These are phyloP conservation scores for Microtus agrestis DNA, from an alignment of 2,797 vertebrate genomes.

Conservation along the genomic window DNA sequence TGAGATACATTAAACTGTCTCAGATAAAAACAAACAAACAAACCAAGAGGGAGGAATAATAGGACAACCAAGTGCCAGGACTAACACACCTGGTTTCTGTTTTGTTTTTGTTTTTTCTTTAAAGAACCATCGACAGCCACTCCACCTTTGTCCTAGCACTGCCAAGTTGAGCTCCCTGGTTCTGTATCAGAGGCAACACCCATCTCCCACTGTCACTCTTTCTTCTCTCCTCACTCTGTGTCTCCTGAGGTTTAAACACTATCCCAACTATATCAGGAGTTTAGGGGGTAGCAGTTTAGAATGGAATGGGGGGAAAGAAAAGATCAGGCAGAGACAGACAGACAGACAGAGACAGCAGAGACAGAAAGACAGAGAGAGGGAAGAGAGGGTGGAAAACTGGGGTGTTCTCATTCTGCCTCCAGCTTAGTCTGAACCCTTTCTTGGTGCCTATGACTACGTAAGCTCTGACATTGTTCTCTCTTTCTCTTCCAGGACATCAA, in stretches of 20 bases:
- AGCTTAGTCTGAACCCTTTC: not conserved
- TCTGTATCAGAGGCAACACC: not conserved
- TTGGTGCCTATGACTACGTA: fast-evolving
- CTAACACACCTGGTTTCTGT: not conserved
- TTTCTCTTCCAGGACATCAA: slow-evolving; percentile 52
- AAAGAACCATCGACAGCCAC: not conserved
- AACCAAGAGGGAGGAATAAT: no score
- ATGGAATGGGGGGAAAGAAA: no score
- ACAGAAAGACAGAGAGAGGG: not conserved
- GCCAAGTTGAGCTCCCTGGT: not conserved
- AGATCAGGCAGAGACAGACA: not conserved
- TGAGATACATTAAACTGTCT: no score
- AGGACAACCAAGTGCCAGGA: not conserved
- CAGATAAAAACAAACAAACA: not conserved
- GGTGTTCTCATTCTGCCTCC: not conserved
- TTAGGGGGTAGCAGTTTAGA: not conserved
- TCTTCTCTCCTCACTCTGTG: not conserved
- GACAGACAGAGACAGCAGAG: not conserved
- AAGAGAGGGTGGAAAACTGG: not conserved
- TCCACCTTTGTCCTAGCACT: not conserved
- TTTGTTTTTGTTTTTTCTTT: not conserved
- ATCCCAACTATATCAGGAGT: not conserved
- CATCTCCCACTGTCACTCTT: not conserved
- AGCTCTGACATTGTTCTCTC: not conserved
- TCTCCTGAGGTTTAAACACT: not conserved